Base-by-base conservation (phyloP, 2,888 invertebrate genomes). In the Gari tellinella region DNA sequence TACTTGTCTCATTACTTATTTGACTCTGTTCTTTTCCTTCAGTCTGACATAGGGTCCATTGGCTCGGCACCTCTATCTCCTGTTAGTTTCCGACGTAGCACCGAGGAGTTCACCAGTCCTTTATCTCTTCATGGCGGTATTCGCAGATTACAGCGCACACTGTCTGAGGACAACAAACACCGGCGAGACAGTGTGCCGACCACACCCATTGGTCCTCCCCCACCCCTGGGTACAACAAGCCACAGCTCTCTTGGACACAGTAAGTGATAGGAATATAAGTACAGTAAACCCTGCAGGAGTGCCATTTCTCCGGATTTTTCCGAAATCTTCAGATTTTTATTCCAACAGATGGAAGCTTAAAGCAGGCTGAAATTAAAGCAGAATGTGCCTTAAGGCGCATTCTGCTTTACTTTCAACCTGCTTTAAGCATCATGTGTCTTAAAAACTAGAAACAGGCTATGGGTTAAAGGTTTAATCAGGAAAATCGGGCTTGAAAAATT, bases 101-200 rank as follows among this genome's bases (percentile, higher is more conserved):
- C 75, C 8, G 84, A 84, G 53, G 84, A 84, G 43, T 72, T 76
- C 60, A 76, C 81, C 7, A 73, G 78, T 23, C 72, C 80, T 7
- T 55, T 80, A 19, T 73, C 70, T 15, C 58, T 74, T 25, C 84
- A 79, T 56, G 81, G 84, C 15, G 80, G 82, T 17, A 81, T 84
- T 26, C 75, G 84, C 14, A 83, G 92, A 8, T 85, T 90, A 15
- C 92, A 92, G 65, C 87, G 92, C 37, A 90, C 91, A 0, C 72
- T 91, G 68, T 92, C 92, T 0, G 92, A 92, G 79, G 92, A 92
- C 78, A 87, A 91, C 53, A 85, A 90, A 49, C 83, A 89, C 25
- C 79, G 91, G n/a, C 77, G 92, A 15, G 85, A 92, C 53, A 92
- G 92, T 69, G 83, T 86, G 86, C 89, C 88, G 31, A 82, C 81